These are phyloP conservation scores for Symphodus melops DNA, from an alignment of 2,113 vertebrate species.

Conservation along the genomic window DNA sequence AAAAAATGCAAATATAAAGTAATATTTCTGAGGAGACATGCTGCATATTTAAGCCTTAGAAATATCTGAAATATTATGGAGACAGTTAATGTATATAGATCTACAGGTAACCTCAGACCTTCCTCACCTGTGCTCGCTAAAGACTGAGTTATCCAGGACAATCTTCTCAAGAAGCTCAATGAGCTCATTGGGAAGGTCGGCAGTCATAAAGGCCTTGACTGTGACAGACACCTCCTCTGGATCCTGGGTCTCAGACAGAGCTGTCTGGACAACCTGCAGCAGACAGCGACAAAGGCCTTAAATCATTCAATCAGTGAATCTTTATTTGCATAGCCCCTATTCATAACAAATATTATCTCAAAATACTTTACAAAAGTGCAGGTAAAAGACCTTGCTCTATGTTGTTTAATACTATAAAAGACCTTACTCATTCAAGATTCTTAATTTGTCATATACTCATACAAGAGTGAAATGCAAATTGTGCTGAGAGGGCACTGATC, in stretches of 20 bases:
- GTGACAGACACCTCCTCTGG: conserved; percentile 99
- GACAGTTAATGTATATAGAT: not conserved
- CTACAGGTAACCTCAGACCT: not conserved
- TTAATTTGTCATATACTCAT: too few species aligned
- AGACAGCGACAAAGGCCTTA: not conserved
- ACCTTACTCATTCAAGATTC: too few species aligned
- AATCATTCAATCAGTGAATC: not conserved
- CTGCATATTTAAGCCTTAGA: not conserved
- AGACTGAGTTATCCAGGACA: conserved; percentile 98
- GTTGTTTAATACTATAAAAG: too few species aligned
- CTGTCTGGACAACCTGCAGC: conserved; percentile 95
- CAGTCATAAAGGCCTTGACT: conserved; percentile 99
- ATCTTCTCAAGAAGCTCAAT: conserved; percentile 99
- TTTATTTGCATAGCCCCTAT: too few species aligned
- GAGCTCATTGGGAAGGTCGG: conserved; percentile 98
- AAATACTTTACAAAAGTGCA: too few species aligned
- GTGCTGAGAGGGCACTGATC: too few species aligned
- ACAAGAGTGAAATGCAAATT: too few species aligned
- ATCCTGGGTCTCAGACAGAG: conserved; percentile 97
- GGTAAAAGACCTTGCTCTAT: too few species aligned
- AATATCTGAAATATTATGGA: not conserved
- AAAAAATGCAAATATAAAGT: too few species aligned
- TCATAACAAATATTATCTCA: too few species aligned
- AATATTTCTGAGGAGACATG: not conserved
- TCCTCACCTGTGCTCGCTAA: conserved; percentile 96